Conservation (phyloP, 2,113 vertebrate species). For the Craseonycteris thonglongyai region DNA sequence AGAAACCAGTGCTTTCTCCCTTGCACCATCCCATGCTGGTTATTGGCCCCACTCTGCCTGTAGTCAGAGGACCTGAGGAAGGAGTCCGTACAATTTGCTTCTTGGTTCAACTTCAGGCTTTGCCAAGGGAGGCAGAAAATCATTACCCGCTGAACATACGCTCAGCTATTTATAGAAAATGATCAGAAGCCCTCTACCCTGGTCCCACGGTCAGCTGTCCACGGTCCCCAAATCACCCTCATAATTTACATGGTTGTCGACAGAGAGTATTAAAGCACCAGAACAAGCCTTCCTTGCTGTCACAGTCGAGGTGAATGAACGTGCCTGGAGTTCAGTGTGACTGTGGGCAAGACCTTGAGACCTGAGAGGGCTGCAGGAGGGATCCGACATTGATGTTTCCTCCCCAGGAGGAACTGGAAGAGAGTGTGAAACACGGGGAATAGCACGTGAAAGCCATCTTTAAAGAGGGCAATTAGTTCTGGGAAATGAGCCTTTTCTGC, state of each 20-base stretch:
- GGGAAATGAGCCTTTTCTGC: background rate
- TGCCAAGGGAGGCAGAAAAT: conserved; percentile 64
- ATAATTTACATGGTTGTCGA: background rate
- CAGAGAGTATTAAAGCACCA: background rate
- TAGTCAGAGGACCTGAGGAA: background rate
- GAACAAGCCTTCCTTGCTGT: background rate
- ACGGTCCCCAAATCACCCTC: conserved; percentile 6
- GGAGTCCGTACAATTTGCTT: background rate
- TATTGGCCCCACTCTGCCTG: background rate
- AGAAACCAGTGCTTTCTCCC: background rate
- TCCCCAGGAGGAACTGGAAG: background rate
- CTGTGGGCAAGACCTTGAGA: background rate
- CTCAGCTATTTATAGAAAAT: conserved; percentile 61
- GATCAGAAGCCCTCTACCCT: conserved; percentile 27
- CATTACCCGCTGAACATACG: conserved; percentile 37
- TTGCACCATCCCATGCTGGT: background rate
- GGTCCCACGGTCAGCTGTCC: conserved; percentile 32
- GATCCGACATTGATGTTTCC: rapidly evolving
- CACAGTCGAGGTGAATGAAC: background rate
- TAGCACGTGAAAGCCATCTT: background rate
- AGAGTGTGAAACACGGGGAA: rapidly evolving
- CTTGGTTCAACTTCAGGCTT: conserved; percentile 43
- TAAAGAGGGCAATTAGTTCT: background rate
- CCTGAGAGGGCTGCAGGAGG: rapidly evolving
- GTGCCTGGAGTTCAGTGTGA: background rate